Evolutionary conservation across 2,113 vertebrate genomes (phyloP).

Genomic region (Caranx melampygus): DNA sequence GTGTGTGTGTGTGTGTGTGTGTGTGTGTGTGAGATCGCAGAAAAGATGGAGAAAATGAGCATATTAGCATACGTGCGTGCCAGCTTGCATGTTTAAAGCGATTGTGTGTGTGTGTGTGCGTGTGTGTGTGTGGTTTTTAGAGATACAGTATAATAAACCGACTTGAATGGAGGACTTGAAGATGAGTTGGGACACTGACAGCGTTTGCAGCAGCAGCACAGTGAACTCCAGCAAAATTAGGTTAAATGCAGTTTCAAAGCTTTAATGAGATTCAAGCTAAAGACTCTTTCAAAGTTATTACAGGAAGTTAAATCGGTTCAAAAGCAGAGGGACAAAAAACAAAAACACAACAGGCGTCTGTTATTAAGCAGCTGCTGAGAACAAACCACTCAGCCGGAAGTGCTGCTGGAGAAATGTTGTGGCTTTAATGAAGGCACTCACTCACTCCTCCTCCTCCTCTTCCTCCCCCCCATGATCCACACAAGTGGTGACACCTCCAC

Average conservation of each 20-base stretch:
- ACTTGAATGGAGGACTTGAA: constrained; percentile 15
- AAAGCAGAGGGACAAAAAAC: constrained; percentile 3
- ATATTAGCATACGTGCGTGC: constrained; percentile 44
- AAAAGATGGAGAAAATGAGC: constrained; percentile 11
- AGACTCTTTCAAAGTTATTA: constrained; percentile 20
- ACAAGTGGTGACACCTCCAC: not conserved
- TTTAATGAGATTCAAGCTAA: constrained; percentile 32
- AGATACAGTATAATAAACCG: constrained; percentile 1
- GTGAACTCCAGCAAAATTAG: constrained; percentile 7
- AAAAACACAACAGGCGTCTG: not conserved
- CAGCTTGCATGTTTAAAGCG: constrained; percentile 27
- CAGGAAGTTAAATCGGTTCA: not conserved
- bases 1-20: constrained; percentile 22
- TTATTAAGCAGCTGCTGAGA: not conserved
- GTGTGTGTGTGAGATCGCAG: constrained; percentile 7
- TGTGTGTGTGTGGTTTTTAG: constrained; percentile 23
- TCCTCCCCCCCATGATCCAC: not conserved
- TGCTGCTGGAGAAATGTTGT: not conserved
- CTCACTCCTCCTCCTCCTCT: not conserved
- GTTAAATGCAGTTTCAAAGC: constrained; percentile 32
- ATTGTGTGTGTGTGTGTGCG: not conserved
- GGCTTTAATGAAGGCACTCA: not conserved
- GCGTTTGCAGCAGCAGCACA: not conserved
- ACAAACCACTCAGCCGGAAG: not conserved
- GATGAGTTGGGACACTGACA: constrained; percentile 2